These are phyloP conservation scores for Coreius guichenoti DNA, from an alignment of 2,797 vertebrate species.

Conservation along the genomic window DNA sequence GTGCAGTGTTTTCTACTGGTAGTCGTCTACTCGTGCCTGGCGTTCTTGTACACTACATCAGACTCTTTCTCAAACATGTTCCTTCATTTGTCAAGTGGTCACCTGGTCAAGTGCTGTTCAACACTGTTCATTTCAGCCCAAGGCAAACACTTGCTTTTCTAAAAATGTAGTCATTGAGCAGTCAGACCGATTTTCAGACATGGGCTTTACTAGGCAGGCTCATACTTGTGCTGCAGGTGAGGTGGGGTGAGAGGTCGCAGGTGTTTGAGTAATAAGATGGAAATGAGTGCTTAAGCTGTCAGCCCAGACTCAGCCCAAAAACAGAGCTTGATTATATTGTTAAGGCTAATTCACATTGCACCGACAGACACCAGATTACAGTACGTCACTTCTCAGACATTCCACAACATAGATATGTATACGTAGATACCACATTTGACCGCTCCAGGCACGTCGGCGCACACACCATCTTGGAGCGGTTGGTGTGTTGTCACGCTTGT, in stretches of 20 bases:
- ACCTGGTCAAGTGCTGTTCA: constrained; percentile 3
- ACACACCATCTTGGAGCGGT: too few species aligned
- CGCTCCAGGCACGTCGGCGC: too few species aligned
- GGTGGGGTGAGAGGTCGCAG: constrained; percentile 2
- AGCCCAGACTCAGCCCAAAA: background rate
- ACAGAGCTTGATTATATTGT: background rate
- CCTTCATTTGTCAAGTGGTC: constrained; percentile 1
- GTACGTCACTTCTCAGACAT: too few species aligned
- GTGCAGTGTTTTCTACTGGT: background rate
- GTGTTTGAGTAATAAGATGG: constrained; percentile 44
- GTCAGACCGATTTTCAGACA: background rate
- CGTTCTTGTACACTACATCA: background rate
- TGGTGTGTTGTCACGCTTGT: too few species aligned
- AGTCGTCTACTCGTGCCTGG: background rate
- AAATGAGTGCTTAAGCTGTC: constrained; percentile 33
- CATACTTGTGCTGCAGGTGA: constrained; percentile 22
- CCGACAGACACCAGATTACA: too few species aligned
- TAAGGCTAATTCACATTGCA: background rate
- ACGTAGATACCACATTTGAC: too few species aligned
- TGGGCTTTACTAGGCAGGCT: background rate
- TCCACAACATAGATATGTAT: too few species aligned
- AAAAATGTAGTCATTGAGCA: background rate
- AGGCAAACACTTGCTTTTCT: constrained; percentile 1
- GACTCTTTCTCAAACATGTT: background rate
- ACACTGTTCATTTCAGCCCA: background rate